Percentiles rank a stretch among this genome's conserved stretches.
phyloP scores from a whole-genome alignment of 2,797 vertebrate species.

The Thunnus albacares region DNA sequence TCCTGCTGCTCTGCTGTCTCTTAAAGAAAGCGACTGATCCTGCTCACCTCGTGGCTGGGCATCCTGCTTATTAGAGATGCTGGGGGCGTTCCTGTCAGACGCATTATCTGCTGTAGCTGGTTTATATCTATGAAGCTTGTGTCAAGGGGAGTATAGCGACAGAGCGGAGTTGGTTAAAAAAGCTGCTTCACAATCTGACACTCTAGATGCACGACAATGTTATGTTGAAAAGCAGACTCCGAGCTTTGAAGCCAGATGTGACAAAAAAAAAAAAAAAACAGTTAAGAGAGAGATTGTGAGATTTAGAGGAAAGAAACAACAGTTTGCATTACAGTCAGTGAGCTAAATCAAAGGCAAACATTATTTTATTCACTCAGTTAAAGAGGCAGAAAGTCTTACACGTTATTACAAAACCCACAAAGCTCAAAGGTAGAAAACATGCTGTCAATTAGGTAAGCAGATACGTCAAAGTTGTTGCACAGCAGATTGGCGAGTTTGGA shows the following conservation, averaged over 20 bases:
- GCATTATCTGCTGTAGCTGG: slow-evolving; percentile 99
- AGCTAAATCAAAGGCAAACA: slow-evolving; percentile 31
- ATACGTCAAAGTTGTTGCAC: slow-evolving; percentile 47
- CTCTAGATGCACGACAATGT: slow-evolving; percentile 23
- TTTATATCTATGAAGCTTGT: slow-evolving; percentile 97
- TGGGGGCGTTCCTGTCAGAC: slow-evolving; percentile 99
- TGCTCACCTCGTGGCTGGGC: slow-evolving; percentile 99
- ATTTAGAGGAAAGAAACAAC: slow-evolving; percentile 44
- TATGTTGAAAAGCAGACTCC: slow-evolving; percentile 55
- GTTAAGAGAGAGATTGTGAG: background rate
- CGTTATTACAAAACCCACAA: slow-evolving; percentile 41
- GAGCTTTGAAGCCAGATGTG: slow-evolving; percentile 50
- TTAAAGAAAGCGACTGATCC: slow-evolving; percentile 40
- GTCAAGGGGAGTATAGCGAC: slow-evolving; percentile 96
- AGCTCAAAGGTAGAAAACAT: slow-evolving; percentile 65
- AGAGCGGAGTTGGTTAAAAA: slow-evolving; percentile 84
- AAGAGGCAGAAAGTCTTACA: slow-evolving; percentile 34
- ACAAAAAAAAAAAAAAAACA: background rate
- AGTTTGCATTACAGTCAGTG: slow-evolving; percentile 37
- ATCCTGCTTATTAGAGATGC: slow-evolving; percentile 99
- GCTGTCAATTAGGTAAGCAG: slow-evolving; percentile 63
- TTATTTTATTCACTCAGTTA: slow-evolving; percentile 30
- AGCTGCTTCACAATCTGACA: slow-evolving; percentile 65
- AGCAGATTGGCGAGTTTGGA: slow-evolving; percentile 54
- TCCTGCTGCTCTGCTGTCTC: background rate